These are phyloP conservation scores for Gadus chalcogrammus DNA, from an alignment of 2,113 vertebrate genomes.

Conservation along the genomic window DNA sequence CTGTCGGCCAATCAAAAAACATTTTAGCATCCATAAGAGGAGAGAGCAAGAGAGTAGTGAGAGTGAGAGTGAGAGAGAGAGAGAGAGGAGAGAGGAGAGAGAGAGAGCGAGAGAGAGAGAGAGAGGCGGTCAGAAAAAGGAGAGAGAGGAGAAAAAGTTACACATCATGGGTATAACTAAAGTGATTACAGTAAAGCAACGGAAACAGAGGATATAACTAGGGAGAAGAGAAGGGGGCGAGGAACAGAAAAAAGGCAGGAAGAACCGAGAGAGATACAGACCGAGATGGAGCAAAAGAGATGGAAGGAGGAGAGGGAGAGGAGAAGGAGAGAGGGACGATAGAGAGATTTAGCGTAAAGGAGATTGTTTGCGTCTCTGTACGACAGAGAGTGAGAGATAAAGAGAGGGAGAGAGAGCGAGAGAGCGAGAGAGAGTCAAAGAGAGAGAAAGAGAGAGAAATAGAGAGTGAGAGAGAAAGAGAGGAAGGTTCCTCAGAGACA, in stretches of 20 bases:
- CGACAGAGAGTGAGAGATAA: background rate
- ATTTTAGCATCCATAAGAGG: too few species aligned
- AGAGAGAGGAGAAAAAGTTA: too few species aligned
- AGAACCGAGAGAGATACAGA: too few species aligned
- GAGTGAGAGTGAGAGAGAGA: too few species aligned
- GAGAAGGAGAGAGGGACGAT: conserved; percentile 13
- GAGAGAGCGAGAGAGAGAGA: too few species aligned
- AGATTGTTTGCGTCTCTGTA: background rate
- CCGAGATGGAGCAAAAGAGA: background rate
- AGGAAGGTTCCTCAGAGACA: conserved; percentile 92
- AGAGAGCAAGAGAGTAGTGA: too few species aligned
- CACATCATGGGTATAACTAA: too few species aligned
- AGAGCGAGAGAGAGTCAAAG: conserved; percentile 43
- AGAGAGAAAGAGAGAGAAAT: conserved; percentile 78
- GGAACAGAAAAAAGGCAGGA: background rate
- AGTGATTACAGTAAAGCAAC: conserved; percentile 37
- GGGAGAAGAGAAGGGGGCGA: conserved; percentile 24
- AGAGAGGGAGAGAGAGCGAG: conserved; percentile 7
- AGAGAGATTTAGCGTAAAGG: background rate
- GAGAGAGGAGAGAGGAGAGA: too few species aligned
- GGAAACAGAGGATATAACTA: background rate
- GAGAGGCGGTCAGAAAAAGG: too few species aligned
- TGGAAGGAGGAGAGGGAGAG: conserved; percentile 6
- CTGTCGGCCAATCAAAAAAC: background rate
- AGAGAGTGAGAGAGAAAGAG: conserved; percentile 85